These are phyloP conservation scores for Phenganax stokvisi DNA, from an alignment of 92 coral and sea anemone genomes.

Conservation along the genomic window DNA sequence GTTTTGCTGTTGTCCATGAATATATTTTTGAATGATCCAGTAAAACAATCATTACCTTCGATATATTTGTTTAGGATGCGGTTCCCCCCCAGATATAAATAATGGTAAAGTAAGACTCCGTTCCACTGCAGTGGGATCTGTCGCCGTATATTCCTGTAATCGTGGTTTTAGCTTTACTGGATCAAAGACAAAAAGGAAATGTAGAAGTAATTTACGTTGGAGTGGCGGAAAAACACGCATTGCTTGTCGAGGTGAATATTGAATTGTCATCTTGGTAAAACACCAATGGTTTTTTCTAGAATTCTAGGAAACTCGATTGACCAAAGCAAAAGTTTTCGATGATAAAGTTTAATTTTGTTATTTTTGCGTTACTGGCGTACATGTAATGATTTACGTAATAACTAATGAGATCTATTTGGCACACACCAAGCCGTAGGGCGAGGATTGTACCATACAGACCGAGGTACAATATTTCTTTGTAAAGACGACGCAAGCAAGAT, in stretches of 20 bases:
- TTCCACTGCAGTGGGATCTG: slow-evolving; percentile 12
- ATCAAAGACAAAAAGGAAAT: slow-evolving; percentile 36
- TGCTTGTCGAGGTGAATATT: slow-evolving; percentile 3
- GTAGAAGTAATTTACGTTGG: slow-evolving; percentile 36
- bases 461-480: too few relatives aligned
- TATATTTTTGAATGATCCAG: too few relatives aligned
- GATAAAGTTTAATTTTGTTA: too few relatives aligned
- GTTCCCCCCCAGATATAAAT: not conserved
- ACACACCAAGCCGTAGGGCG: too few relatives aligned
- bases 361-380: too few relatives aligned
- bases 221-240: slow-evolving; percentile 1
- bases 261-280: not conserved
- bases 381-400: too few relatives aligned
- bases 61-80: not conserved
- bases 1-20: too few relatives aligned
- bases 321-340: not conserved
- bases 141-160: slow-evolving; percentile 55
- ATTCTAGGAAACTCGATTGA: not conserved
- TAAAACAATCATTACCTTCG: not conserved
- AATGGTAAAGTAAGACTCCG: not conserved
- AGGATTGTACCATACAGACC: too few relatives aligned
- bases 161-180: slow-evolving; percentile 52
- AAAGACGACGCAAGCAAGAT: too few relatives aligned
- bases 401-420: too few relatives aligned
- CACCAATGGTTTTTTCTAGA: not conserved